phyloP scores from a whole-genome alignment of 2,888 invertebrate species.

The Abrostola triplasia region DNA sequence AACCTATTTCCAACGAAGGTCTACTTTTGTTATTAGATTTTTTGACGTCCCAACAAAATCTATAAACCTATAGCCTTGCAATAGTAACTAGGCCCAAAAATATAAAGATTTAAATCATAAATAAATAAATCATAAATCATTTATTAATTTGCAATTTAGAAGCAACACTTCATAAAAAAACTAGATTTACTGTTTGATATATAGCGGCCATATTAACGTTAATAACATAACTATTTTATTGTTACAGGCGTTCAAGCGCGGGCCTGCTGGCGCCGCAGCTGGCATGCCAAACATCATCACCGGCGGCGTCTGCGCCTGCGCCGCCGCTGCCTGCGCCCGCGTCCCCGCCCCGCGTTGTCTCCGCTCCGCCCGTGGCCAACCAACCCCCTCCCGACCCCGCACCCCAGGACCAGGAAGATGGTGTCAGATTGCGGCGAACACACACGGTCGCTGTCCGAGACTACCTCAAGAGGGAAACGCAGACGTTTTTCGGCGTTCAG shows the following conservation, averaged over 20 bases:
- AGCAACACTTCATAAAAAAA: no score
- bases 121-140: no score
- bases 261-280: constrained; percentile 82
- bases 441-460: constrained; percentile 85
- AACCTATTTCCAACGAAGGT: no score
- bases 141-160: no score
- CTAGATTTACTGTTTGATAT: no score
- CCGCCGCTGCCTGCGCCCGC: constrained; percentile 73
- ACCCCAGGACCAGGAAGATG: constrained; percentile 82
- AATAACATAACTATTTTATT: constrained; percentile 46
- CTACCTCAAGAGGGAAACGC: constrained; percentile 93
- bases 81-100: no score
- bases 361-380: constrained; percentile 72
- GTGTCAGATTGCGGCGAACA: constrained; percentile 81
- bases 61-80: no score
- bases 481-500: constrained; percentile 95
- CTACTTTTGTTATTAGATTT: no score
- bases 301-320: constrained; percentile 71
- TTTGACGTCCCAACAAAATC: no score
- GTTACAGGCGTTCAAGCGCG: constrained; percentile 84
- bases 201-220: background rate
- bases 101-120: no score
- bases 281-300: constrained; percentile 78
- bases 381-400: constrained; percentile 73
- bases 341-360: constrained; percentile 81